Evolutionary conservation across 2,113 vertebrate genomes (phyloP).

Genomic region (Melanerpes formicivorus): DNA sequence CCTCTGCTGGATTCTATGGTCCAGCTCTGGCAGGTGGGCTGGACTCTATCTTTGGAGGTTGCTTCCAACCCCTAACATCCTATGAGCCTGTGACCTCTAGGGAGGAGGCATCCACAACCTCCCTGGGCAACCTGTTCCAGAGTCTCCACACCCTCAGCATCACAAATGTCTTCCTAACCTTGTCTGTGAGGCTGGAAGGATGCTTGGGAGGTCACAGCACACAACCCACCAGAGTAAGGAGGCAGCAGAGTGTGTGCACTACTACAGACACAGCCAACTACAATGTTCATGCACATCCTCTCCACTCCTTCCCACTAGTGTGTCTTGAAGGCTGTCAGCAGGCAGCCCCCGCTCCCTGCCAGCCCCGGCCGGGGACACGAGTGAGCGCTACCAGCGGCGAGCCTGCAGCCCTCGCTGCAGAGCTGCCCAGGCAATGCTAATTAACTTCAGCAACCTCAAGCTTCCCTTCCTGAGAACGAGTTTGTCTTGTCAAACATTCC

Average conservation of each 20-base stretch:
- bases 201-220: background rate
- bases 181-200: background rate
- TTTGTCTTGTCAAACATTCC: background rate
- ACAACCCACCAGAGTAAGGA: accelerated
- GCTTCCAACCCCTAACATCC: too few relatives aligned
- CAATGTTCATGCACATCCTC: background rate
- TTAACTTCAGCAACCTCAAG: background rate
- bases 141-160: too few relatives aligned
- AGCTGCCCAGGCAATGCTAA: background rate
- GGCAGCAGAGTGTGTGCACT: background rate
- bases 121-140: too few relatives aligned
- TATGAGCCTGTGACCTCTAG: too few relatives aligned
- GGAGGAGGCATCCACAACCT: too few relatives aligned
- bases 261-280: background rate
- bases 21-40: too few relatives aligned
- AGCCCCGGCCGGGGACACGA: background rate
- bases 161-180: too few relatives aligned
- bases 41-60: too few relatives aligned
- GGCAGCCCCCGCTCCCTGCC: background rate
- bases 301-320: background rate
- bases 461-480: background rate
- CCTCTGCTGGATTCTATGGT: too few relatives aligned
- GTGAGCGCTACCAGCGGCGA: background rate
- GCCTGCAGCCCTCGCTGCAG: background rate
- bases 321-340: background rate